Evolutionary conservation across 2,113 vertebrate genomes (phyloP), one percentile per base, ranked within the genome.

Genomic region (Anseranas semipalmata): DNA sequence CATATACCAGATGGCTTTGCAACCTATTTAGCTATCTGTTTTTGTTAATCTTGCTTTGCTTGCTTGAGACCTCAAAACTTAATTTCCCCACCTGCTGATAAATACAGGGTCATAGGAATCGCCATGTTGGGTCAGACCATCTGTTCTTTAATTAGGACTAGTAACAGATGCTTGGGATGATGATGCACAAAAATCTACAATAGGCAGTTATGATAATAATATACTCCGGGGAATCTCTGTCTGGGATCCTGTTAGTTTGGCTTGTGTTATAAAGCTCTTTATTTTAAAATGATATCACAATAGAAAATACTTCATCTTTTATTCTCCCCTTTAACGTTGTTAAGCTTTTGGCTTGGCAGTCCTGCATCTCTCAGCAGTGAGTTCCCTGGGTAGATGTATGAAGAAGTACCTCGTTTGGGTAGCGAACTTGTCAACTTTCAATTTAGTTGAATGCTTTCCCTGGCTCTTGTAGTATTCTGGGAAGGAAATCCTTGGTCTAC

Each of bases 81-180:
- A 71, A 93, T 93, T 97, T 97, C 30, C 43, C 52, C 60, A 95
- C 88, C 73, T 96, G 88, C 90, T 90, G 83, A 87, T 89, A 88
- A 93, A 84, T 90, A 37, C 0, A 85, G 88, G 94, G 86, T 95
- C 85, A 48, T 39, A 95, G 83, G 68, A 96, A 78, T 84, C 90
- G 60, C 48, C 8, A 1, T 87, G 28, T 60, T 86, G 73, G 90
- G 68, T 96, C 90, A 94, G 79, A 75, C 92, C 83, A 90, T 93
- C 92, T 96, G 92, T 81, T 81, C 59, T 83, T 96, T 91, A 94
- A 95, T 96, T 88, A 88, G 68, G 41, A 83, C 8, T 83, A 81
- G 35, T 52, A 95, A n/a, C 85, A 96, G 90, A 89, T 95, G 90
- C 72, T 77, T 93, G 9, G 18, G 72, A 92, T 80, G 85, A 88